Base-by-base conservation (phyloP, 2,888 invertebrate species). In the Disparrhopalites patrizii region DNA sequence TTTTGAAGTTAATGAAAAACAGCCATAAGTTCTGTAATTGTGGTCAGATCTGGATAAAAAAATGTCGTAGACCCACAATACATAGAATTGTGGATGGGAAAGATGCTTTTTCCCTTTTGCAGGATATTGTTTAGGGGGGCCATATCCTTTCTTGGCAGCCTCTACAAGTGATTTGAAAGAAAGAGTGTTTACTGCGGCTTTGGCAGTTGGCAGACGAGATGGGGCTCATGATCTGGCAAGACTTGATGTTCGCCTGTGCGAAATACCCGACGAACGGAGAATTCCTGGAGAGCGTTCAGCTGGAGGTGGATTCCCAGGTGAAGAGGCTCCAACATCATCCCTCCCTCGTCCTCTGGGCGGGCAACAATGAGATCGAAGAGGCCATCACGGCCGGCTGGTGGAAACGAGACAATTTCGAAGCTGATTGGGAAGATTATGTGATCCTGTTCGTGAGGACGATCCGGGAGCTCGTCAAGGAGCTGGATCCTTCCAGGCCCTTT, bases 301-400 rank as follows among this genome's bases (percentile, higher is more conserved):
- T 73, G 5, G 84, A 84, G 76, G 77, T 83, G 4, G 77, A 72
- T 2, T 77, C 81, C 47, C 82, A 82, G 77, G 80, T 82, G 18
- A 61, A 61, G 36, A 50, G 82, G 43, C 73, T 85, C 15, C 80
- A 81, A 65, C 78, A 80, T 68, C 82, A 83, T 57, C 56, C 71
- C 4, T 64, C 66, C 28, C 47, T 71, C 20, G 69, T 64, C 7
- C 70, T 83, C 1, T 85, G 83, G 81, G 81, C 83, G 30, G 83
- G 81, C n/a, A 85, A 85, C 76, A 85, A 85, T 75, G 85, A 85
- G 76, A 84, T 84, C 73, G 85, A 85, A 75, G 89, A 86, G 4
- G 96, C 93, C 0, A 78, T 96, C 5, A 83, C 86, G 54, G 86
- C 86, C 43, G 86, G 91, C 78, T 96, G 95, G 96, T 85, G 82